Percentiles rank a stretch among this genome's conserved stretches.
These are phyloP conservation scores for Cynopterus sphinx DNA, from an alignment of 2,797 vertebrate species.

Conservation along the genomic window DNA sequence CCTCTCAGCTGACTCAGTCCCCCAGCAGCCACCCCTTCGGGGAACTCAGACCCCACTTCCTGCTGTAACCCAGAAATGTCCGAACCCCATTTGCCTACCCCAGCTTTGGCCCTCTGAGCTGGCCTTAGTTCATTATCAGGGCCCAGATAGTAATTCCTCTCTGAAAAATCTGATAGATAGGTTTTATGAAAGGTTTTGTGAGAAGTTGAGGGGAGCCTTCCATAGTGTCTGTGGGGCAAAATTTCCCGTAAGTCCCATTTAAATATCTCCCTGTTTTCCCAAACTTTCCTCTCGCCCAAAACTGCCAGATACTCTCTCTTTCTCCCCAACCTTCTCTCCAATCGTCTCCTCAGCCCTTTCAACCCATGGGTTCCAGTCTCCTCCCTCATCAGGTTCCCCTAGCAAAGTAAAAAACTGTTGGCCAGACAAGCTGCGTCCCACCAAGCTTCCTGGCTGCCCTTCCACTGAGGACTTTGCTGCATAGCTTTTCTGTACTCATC, in stretches of 20 bases:
- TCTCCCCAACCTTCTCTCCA: neutral
- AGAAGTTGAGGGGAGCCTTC: neutral
- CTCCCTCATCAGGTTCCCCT: neutral
- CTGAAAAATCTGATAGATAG: neutral
- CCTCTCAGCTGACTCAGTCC: neutral
- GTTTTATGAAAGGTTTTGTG: neutral
- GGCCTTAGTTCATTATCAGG: neutral
- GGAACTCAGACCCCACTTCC: neutral
- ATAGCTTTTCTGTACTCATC: neutral
- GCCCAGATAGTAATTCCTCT: neutral
- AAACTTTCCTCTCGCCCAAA: neutral
- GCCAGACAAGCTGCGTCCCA: neutral
- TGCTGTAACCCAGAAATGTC: neutral
- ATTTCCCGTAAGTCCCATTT: neutral
- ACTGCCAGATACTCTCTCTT: neutral
- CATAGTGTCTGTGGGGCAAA: neutral
- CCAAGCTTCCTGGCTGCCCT: accelerated
- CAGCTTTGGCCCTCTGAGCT: neutral
- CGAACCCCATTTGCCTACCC: neutral
- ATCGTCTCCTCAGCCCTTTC: neutral
- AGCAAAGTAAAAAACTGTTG: neutral
- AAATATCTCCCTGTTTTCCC: neutral
- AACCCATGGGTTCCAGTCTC: neutral
- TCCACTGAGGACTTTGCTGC: accelerated
- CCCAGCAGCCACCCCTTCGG: accelerated